Conservation (phyloP, 2,888 invertebrate genomes). For the Aquatica leii region DNA sequence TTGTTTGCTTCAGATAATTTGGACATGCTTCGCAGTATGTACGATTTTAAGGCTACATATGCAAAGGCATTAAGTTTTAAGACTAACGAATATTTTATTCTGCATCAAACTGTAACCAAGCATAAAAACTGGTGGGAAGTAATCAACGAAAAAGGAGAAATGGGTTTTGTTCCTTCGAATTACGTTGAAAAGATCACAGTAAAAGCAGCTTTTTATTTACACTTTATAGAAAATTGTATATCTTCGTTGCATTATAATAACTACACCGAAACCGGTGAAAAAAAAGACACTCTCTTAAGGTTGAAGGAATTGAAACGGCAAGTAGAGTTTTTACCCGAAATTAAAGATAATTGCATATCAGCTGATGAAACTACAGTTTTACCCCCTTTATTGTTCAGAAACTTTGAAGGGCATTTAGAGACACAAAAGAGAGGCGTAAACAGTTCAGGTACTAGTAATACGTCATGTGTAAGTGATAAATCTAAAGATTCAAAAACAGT, state of each 20-base stretch:
- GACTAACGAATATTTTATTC: slow-evolving; percentile 81
- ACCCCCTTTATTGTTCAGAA: slow-evolving; percentile 53
- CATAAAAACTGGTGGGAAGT: slow-evolving; percentile 92
- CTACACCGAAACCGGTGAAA: slow-evolving; percentile 59
- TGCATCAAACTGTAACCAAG: slow-evolving; percentile 80
- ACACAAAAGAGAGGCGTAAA: slow-evolving; percentile 33
- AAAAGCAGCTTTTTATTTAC: slow-evolving; percentile 73
- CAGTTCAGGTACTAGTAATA: slow-evolving; percentile 12
- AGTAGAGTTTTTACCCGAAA: slow-evolving; percentile 60
- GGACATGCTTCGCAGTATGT: slow-evolving; percentile 85
- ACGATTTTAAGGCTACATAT: slow-evolving; percentile 85
- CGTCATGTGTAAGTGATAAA: slow-evolving; percentile 23
- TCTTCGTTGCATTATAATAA: slow-evolving; percentile 55
- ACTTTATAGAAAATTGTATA: slow-evolving; percentile 77
- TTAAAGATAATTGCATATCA: slow-evolving; percentile 49
- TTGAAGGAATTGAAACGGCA: slow-evolving; percentile 73
- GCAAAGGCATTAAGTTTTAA: slow-evolving; percentile 84
- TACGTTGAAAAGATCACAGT: slow-evolving; percentile 84
- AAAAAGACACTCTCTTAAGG: slow-evolving; percentile 68
- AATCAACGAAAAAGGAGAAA: slow-evolving; percentile 80
- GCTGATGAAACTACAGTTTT: slow-evolving; percentile 49
- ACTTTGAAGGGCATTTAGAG: slow-evolving; percentile 54
- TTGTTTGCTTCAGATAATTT: slow-evolving; percentile 66
- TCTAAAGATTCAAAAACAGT: slow-evolving; percentile 44
- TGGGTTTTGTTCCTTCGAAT: slow-evolving; percentile 88